Evolutionary conservation across 1,140 invertebrate genomes (phyloP), one percentile per base, ranked within the genome.

Genomic region (Drosophila dunni): DNA sequence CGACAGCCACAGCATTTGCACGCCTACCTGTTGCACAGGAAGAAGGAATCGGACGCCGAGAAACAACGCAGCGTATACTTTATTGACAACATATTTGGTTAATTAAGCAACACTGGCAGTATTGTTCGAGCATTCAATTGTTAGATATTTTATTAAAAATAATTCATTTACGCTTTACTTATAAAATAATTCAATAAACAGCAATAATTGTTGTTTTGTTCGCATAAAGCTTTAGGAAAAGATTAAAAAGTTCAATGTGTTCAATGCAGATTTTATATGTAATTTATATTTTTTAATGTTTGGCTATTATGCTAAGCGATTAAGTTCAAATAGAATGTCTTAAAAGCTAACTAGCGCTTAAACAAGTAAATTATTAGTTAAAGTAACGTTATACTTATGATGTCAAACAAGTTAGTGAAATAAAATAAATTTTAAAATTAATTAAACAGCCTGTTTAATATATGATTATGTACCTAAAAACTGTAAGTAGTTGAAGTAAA

Each of bases 71-170:
- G 65, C 4, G 48, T 61, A 1, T 83, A 61, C 50, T 68, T 88
- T 10, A 78, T 81, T 6, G 85, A 88, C 42, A 88, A 89, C 15
- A 88, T 88, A n/a, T 88, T 88, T 44, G 84, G 84, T 29, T 88
- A 67, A 63, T 56, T 29, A 13, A 9, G 15, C 10, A 7, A 40
- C 13, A 17, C 15, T 8, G 13, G 1, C 0, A 17, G 5, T n/a
- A 9, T 0, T 54, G 34, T 33, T 10, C 29, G 17, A 54, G 9
- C 3, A 50, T 54, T 44, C 20, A 17, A 15, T 40, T 36, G 5
- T 36, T 57, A 57, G 67, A 20, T 20, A 20, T 29, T 29, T 29
- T 75, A 66, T 65, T 20, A 29, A 29, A 69, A 48, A 61, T 75
- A 64, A 29, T 74, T 45, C 40, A 54, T 65, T 54, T 81, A 81